These are phyloP conservation scores for Nudaria mundana DNA, from an alignment of 2,888 invertebrate genomes.

Conservation along the genomic window DNA sequence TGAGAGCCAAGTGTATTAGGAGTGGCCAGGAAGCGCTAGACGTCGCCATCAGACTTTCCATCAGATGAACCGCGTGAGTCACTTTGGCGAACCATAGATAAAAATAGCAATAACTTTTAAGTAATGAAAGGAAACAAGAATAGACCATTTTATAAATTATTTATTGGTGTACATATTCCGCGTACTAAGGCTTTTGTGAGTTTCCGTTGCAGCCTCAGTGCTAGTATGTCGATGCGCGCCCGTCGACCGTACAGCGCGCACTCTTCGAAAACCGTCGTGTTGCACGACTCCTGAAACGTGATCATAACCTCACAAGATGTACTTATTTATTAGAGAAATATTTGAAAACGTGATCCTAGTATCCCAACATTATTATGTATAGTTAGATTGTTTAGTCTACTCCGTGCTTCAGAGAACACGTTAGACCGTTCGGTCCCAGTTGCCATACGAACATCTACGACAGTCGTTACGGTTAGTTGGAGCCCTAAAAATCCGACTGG, in stretches of 20 bases:
- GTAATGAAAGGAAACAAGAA: too few species aligned
- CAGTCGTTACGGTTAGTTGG: too few species aligned
- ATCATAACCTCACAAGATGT: constrained; percentile 36
- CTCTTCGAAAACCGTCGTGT: constrained; percentile 66
- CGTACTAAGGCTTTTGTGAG: constrained; percentile 51
- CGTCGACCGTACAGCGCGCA: constrained; percentile 59
- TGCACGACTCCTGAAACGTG: constrained; percentile 68
- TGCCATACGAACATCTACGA: too few species aligned
- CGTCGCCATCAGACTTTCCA: too few species aligned
- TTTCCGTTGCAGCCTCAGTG: constrained; percentile 51
- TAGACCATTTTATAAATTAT: constrained; percentile 32
- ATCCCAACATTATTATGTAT: constrained; percentile 16
- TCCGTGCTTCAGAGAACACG: too few species aligned
- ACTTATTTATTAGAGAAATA: constrained; percentile 40
- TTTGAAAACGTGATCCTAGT: constrained; percentile 35
- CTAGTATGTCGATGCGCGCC: constrained; percentile 59
- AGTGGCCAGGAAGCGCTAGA: too few species aligned
- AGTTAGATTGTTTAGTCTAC: constrained; percentile 8
- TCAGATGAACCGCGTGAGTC: too few species aligned
- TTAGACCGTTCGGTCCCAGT: too few species aligned
- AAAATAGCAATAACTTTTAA: too few species aligned
- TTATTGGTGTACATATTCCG: constrained; percentile 55
- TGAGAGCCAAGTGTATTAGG: too few species aligned
- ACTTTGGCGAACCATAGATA: too few species aligned
- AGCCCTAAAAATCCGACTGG: too few species aligned